Base-by-base conservation (phyloP, 2,797 vertebrate genomes). In the Thalassophryne amazonica region DNA sequence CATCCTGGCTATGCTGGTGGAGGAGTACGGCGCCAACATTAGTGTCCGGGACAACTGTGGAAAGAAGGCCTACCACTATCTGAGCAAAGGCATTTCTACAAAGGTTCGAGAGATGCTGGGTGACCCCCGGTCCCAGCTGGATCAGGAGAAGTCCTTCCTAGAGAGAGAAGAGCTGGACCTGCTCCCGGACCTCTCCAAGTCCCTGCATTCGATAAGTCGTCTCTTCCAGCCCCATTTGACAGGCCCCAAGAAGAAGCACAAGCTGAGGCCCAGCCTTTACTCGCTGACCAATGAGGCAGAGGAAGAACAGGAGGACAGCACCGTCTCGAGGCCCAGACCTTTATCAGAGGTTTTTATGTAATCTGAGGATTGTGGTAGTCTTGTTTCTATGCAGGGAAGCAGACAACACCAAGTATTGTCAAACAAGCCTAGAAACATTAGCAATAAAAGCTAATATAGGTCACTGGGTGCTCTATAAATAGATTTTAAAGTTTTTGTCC, bases 31-130 rank as follows among this genome's bases (percentile, higher is more conserved):
- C 0, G 96, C 95, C 13, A 80, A 92, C 4, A 73, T 72, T 0
- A 79, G 78, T 7, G 28, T 95, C 49, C 84, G 96, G 24, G 97
- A 98, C 82, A 93, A 98, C 84, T 90, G 89, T 0, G 96, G 97
- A 16, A 95, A 91, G 60, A 94, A 84, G 43, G 88, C 96, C 0
- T 90, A 92, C 66, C 93, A 97, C 48, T 98, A 98, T 50, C 67
- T 99, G 25, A 87, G 47, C 32, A 69, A 86, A 1, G 88, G 78
- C 0, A 39, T 84, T 0, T 89, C 93, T 0, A 38, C 35, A 0
- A 64, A 72, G 0, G 24, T 95, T n/a, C 82, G 86, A 18, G 89
- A 86, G 52, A 72, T 97, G 27, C 79, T 99, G 7, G 91, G 92
- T 0, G 88, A 89, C 25, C 89, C 92, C 1, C 72, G 67, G 15